phyloP scores from a whole-genome alignment of 2,888 invertebrate species.

The Chrysina gloriosa region DNA sequence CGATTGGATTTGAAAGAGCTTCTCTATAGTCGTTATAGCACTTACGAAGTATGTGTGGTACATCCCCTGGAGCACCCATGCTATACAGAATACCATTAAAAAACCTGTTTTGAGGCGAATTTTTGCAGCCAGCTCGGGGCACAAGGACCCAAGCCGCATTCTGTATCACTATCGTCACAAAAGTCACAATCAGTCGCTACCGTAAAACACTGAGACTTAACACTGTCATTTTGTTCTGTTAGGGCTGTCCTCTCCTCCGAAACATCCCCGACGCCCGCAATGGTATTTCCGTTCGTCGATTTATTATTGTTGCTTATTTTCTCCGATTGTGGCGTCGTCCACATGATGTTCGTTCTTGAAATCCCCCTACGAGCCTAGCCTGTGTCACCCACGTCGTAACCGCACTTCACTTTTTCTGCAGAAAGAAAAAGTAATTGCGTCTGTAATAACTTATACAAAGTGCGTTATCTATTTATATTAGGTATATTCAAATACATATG shows the following conservation, averaged over 20 bases:
- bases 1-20: conserved; percentile 90
- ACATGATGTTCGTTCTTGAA: conserved; percentile 36
- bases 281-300: conserved; percentile 56
- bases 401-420: conserved; percentile 23
- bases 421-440: conserved; percentile 1
- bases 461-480: conserved; percentile 35
- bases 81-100: conserved; percentile 87
- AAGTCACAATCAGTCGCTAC: conserved; percentile 54
- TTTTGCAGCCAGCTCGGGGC: conserved; percentile 80
- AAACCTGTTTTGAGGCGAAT: conserved; percentile 88
- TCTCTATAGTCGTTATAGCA: conserved; percentile 93
- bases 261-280: conserved; percentile 50
- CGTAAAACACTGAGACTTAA: conserved; percentile 55
- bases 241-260: conserved; percentile 62
- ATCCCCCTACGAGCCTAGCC: conserved; percentile 12
- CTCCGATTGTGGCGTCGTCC: conserved; percentile 46
- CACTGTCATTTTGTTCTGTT: conserved; percentile 55
- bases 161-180: conserved; percentile 67
- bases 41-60: conserved; percentile 95
- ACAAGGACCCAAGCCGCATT: conserved; percentile 85
- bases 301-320: conserved; percentile 61
- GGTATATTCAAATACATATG: conserved; percentile 29
- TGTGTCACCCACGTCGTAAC: background rate
- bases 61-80: conserved; percentile 91
- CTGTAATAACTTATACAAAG: background rate